Conservation (phyloP, 1,140 invertebrate genomes). For the Sweltsa coloradensis region DNA sequence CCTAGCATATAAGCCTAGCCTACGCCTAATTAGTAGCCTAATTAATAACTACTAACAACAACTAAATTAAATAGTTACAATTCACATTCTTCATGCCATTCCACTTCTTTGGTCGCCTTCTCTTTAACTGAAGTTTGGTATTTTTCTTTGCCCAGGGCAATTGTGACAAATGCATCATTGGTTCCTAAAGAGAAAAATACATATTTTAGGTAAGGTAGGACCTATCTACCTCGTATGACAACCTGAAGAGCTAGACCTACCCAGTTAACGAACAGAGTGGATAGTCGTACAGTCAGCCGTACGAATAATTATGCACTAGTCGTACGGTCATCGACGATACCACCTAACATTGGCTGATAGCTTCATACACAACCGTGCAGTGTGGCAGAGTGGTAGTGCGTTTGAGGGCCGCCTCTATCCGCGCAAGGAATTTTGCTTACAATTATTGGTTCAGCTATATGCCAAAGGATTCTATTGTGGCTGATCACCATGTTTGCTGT, state of each 20-base stretch:
- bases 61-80: conserved; percentile 45
- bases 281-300: conserved; percentile 2
- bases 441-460: too few relatives aligned
- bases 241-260: background rate
- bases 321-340: background rate
- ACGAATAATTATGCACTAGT: background rate
- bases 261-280: background rate
- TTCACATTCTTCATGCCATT: conserved; percentile 95
- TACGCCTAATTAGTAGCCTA: too few relatives aligned
- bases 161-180: conserved; percentile 92
- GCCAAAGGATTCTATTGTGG: too few relatives aligned
- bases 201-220: background rate
- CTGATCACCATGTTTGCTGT: too few relatives aligned
- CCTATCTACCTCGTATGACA: background rate
- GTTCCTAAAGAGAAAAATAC: conserved; percentile 38
- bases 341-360: too few relatives aligned
- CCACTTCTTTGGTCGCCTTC: conserved; percentile 65
- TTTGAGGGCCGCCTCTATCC: too few relatives aligned
- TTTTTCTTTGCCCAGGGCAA: conserved; percentile 87
- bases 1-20: too few relatives aligned
- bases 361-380: too few relatives aligned
- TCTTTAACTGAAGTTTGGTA: conserved; percentile 92
- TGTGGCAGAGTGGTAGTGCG: background rate
- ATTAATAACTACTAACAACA: conserved; percentile 8
- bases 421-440: too few relatives aligned